Base-by-base conservation (phyloP, 1,140 invertebrate species). In the Drosophila santomea region DNA sequence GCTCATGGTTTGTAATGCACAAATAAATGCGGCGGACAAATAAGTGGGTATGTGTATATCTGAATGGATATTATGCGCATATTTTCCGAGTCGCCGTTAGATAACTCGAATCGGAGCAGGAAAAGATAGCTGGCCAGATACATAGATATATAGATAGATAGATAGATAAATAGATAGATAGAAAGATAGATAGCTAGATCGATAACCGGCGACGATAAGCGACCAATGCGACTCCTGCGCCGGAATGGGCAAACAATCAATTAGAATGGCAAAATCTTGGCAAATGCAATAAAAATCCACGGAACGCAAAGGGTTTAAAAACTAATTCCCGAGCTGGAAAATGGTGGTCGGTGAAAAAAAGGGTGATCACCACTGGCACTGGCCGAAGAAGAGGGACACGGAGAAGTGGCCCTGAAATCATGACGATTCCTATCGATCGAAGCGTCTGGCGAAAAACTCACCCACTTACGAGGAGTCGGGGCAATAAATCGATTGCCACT, bases 241-340 rank as follows among this genome's bases (percentile, higher is more conserved):
- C 71, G 61, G 51, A 69, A 71, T 69, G 74, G 74, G 75, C 75
- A 83, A 75, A 86, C 84, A 89, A 89, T 89, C 84, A 89, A 89
- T 89, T 89, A 89, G 84, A 89, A 89, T 84, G 77, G 80, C 80
- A 71, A 89, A 89, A 89, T 89, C 84, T 89, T 80, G 61, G 58
- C 80, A 89, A 89, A 89, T 89, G 76, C 76, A 89, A 61, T 80
- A 58, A 44, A 89, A 89, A 89, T 84, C 85, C 84, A 48, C 47
- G 52, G 55, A 83, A 73, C 84, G 84, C 84, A 84, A 89, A 72
- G 77, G 62, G 81, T 80, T 89, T 89, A 89, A 89, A 89, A 89
- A 80, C 64, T 89, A 89, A 89, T 89, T 89, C 84, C 85, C 77
- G 52, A 67, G 63, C 61, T 52, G 50, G 54, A 58, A 41, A 77